Percentiles rank a stretch among this genome's conserved stretches.
Conservation (phyloP, 2,888 invertebrate genomes). For the Yponomeuta malinellus region DNA sequence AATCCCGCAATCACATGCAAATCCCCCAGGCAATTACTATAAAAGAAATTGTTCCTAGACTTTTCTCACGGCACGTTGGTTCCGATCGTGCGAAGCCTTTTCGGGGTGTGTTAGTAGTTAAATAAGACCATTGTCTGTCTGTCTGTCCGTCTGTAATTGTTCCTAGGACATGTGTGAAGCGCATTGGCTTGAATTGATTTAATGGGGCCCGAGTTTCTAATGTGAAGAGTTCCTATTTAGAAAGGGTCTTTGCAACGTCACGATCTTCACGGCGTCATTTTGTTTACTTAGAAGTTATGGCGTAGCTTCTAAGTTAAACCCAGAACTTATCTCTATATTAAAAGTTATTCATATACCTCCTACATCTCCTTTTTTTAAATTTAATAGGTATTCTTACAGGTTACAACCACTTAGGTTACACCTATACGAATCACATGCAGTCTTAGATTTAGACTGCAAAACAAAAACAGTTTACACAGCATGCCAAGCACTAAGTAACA, state of each 20-base stretch:
- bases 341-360: no score
- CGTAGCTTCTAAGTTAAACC: not conserved
- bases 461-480: no score
- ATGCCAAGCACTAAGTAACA: no score
- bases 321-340: no score
- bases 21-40: conserved; percentile 60
- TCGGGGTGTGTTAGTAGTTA: conserved; percentile 38
- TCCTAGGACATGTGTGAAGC: conserved; percentile 25
- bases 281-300: not conserved
- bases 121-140: conserved; percentile 49
- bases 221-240: not conserved
- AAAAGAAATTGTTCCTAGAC: conserved; percentile 50
- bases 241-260: not conserved
- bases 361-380: no score
- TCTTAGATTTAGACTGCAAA: no score
- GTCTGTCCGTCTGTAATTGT: conserved; percentile 31
- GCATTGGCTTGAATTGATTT: conserved; percentile 25
- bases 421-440: no score
- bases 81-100: conserved; percentile 51
- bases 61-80: conserved; percentile 11
- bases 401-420: no score
- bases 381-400: no score
- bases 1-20: conserved; percentile 39
- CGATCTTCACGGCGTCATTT: not conserved
- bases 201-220: conserved; percentile 15